Percentiles rank a stretch among this genome's conserved stretches.
These are phyloP conservation scores for Caenorhabditis brenneri DNA, from an alignment of 1,140 invertebrate species.

Conservation along the genomic window DNA sequence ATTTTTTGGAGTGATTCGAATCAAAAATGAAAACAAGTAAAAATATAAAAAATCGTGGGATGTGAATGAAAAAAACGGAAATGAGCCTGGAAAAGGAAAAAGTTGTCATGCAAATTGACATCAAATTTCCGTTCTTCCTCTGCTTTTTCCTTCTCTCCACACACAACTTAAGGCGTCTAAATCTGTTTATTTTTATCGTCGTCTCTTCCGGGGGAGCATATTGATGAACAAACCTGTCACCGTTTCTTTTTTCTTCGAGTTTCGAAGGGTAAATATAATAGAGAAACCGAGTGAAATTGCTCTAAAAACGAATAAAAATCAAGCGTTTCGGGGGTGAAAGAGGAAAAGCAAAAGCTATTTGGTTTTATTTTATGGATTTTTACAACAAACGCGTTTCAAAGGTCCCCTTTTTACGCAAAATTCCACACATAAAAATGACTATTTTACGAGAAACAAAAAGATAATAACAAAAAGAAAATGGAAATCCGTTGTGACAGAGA, in stretches of 20 bases:
- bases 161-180: neutral
- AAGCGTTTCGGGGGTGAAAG: neutral
- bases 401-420: neutral
- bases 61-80: neutral
- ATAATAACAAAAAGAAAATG: neutral
- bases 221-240: conserved; percentile 30
- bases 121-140: conserved; percentile 9
- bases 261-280: conserved; percentile 1
- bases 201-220: neutral
- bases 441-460: conserved; percentile 1
- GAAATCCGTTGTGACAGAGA: neutral
- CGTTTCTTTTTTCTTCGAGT: neutral
- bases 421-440: conserved; percentile 29
- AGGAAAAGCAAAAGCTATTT: neutral
- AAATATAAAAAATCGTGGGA: neutral
- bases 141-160: neutral
- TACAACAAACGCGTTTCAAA: neutral
- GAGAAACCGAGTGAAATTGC: neutral
- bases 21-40: neutral
- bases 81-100: neutral
- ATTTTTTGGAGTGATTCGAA: neutral
- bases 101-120: conserved; percentile 31
- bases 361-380: conserved; percentile 8
- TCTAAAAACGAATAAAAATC: neutral
- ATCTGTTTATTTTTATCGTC: neutral